These are phyloP conservation scores for Dryomyza anilis DNA, from an alignment of 2,888 invertebrate species.

Conservation along the genomic window DNA sequence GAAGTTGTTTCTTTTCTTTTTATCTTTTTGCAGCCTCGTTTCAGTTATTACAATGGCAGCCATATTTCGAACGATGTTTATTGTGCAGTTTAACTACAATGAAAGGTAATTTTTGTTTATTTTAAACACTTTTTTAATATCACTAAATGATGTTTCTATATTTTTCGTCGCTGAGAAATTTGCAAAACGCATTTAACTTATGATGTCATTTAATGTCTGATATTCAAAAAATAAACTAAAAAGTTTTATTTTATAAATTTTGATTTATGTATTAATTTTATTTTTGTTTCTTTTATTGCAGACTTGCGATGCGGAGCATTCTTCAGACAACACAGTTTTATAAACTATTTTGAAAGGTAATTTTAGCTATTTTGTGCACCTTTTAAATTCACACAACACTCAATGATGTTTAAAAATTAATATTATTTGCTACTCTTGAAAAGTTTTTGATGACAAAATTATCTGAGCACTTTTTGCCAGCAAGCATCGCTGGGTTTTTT, in stretches of 20 bases:
- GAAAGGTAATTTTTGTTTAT: background rate
- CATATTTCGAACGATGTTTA: too few relatives aligned
- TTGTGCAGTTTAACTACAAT: conserved; percentile 17
- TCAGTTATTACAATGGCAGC: too few relatives aligned
- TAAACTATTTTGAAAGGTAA: background rate
- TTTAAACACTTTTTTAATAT: background rate
- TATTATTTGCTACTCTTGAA: conserved; percentile 51
- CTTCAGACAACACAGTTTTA: too few relatives aligned
- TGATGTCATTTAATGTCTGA: conserved; percentile 38
- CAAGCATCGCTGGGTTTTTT: too few relatives aligned
- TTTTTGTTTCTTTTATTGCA: too few relatives aligned
- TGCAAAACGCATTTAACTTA: conserved; percentile 11
- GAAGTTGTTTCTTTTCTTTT: conserved; percentile 30
- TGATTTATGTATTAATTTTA: too few relatives aligned
- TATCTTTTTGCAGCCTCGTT: conserved; percentile 26
- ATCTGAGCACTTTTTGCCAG: conserved; percentile 37
- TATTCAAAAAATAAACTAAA: conserved; percentile 19
- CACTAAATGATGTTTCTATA: conserved; percentile 42
- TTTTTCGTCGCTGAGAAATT: conserved; percentile 51
- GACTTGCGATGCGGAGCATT: too few relatives aligned
- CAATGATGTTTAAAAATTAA: conserved; percentile 35
- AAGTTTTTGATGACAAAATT: conserved; percentile 37
- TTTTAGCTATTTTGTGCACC: conserved; percentile 9
- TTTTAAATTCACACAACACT: background rate
- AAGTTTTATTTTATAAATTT: too few relatives aligned